Conservation (phyloP, 2,797 vertebrate genomes). For the Melanotaenia maccullochi region DNA sequence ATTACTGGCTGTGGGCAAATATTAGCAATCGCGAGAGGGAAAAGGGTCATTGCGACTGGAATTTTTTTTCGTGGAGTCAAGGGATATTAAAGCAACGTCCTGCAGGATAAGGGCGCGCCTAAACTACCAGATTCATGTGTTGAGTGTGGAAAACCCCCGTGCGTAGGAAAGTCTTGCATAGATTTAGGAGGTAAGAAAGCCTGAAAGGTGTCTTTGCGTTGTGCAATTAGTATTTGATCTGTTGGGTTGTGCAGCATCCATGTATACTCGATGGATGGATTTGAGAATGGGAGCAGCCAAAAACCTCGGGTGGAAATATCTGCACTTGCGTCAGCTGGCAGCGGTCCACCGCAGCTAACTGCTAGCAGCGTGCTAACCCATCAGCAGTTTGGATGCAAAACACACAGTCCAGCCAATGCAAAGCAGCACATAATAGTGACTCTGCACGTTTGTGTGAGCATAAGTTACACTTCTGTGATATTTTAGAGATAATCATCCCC, state of each 20-base stretch:
- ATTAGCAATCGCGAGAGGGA: slow-evolving; percentile 54
- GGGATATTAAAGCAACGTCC: slow-evolving; percentile 73
- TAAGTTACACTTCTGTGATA: rapidly evolving
- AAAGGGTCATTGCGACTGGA: slow-evolving; percentile 37
- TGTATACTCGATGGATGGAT: slow-evolving; percentile 51
- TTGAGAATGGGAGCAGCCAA: slow-evolving; percentile 64
- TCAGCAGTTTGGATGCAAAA: slow-evolving; percentile 15
- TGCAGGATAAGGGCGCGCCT: slow-evolving; percentile 81
- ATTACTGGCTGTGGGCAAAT: slow-evolving; percentile 63
- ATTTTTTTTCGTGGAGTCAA: slow-evolving; percentile 55
- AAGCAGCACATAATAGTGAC: not conserved
- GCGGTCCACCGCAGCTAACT: slow-evolving; percentile 65
- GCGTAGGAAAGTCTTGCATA: slow-evolving; percentile 71
- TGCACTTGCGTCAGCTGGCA: slow-evolving; percentile 82
- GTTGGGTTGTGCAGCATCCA: slow-evolving; percentile 57
- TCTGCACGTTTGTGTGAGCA: not conserved
- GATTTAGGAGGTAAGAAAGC: slow-evolving; percentile 79
- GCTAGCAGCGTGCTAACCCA: slow-evolving; percentile 50
- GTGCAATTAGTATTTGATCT: slow-evolving; percentile 41
- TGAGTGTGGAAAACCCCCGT: slow-evolving; percentile 75
- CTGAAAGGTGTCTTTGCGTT: slow-evolving; percentile 26
- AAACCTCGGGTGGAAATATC: slow-evolving; percentile 75
- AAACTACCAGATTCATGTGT: slow-evolving; percentile 81
- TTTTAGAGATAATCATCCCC: slow-evolving; percentile 6
- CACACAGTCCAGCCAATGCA: not conserved